Conservation (phyloP, 2,888 invertebrate genomes). For the Nymphalis urticae region DNA sequence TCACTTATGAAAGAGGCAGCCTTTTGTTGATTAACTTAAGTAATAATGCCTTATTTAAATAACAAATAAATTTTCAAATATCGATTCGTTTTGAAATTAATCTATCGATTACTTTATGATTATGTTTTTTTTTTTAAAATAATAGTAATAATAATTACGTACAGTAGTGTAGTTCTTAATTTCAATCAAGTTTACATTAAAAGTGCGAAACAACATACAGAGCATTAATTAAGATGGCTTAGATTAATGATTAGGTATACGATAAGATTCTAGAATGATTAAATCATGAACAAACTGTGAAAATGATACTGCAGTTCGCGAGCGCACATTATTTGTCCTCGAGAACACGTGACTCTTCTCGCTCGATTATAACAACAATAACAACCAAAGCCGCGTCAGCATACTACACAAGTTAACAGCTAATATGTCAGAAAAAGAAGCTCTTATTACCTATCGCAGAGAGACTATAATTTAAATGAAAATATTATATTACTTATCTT, state of each 20-base stretch:
- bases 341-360: conserved; percentile 58
- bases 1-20: no score
- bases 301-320: conserved; percentile 46
- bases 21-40: no score
- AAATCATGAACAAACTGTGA: conserved; percentile 47
- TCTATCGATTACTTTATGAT: no score
- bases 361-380: conserved; percentile 58
- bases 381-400: conserved; percentile 39
- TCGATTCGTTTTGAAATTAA: no score
- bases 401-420: conserved; percentile 19
- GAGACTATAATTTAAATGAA: conserved; percentile 15
- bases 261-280: conserved; percentile 50
- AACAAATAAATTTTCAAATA: no score
- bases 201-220: background rate
- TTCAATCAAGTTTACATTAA: background rate
- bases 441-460: conserved; percentile 20
- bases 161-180: background rate
- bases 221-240: conserved; percentile 16
- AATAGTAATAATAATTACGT: no score
- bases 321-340: conserved; percentile 47
- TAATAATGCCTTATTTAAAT: no score
- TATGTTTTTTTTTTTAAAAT: no score
- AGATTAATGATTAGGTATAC: conserved; percentile 24
- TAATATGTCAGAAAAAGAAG: conserved; percentile 8
- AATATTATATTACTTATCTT: conserved; percentile 7